These are phyloP conservation scores for Atrichornis clamosus DNA, from an alignment of 2,113 vertebrate genomes.

Conservation along the genomic window DNA sequence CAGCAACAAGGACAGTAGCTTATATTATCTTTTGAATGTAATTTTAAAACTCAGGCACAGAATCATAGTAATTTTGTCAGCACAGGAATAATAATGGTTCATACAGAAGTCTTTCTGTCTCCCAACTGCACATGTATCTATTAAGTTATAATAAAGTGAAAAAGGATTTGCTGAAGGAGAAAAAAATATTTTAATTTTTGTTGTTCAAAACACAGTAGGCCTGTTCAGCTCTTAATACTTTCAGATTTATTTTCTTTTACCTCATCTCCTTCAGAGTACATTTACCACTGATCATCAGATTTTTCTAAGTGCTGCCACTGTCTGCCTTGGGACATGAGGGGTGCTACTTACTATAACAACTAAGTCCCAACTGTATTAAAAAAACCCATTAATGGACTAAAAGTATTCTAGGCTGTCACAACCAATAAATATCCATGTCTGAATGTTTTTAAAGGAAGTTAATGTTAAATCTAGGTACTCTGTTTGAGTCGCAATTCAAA, in stretches of 20 bases:
- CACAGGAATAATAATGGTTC: neutral
- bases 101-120: constrained; percentile 4
- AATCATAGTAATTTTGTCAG: constrained; percentile 26
- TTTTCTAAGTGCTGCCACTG: neutral
- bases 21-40: neutral
- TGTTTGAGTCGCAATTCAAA: neutral
- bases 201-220: neutral
- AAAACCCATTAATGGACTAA: neutral
- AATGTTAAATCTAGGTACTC: neutral
- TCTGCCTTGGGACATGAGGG: neutral
- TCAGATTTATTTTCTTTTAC: neutral
- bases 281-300: neutral
- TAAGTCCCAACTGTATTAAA: neutral
- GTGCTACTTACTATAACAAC: neutral
- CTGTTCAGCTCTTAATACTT: neutral
- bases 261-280: neutral
- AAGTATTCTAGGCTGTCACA: neutral
- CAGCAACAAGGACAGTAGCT: neutral
- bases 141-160: constrained; percentile 2
- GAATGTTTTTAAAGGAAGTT: constrained; percentile 17
- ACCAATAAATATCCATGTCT: constrained; percentile 18
- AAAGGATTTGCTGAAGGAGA: neutral
- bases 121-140: neutral
- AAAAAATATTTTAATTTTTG: neutral
- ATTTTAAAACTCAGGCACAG: neutral